Percentiles rank a stretch among this genome's conserved stretches.
Evolutionary conservation across 2,113 vertebrate genomes (phyloP).

Genomic region (Neolamprologus caudopunctatus): DNA sequence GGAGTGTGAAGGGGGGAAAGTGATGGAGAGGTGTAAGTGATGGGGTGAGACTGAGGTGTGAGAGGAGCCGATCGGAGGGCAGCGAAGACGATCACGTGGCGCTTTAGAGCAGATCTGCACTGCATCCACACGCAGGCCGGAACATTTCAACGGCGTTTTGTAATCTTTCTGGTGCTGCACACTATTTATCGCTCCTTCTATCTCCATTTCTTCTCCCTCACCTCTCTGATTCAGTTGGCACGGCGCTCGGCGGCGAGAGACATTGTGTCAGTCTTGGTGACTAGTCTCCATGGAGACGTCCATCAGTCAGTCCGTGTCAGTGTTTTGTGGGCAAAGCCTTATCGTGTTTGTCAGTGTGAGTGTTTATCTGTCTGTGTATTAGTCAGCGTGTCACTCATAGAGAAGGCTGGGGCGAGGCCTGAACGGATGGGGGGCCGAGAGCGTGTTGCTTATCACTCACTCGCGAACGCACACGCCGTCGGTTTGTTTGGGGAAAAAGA

Average conservation of each 20-base stretch:
- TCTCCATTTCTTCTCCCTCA: background rate
- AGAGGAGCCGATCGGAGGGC: slow-evolving; percentile 14
- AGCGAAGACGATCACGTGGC: slow-evolving; percentile 2
- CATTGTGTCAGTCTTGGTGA: slow-evolving; percentile 61
- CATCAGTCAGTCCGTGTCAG: slow-evolving; percentile 63
- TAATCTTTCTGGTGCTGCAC: background rate
- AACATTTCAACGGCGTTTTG: background rate
- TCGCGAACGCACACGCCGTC: background rate
- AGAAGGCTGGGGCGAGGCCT: slow-evolving; percentile 10
- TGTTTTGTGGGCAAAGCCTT: slow-evolving; percentile 50
- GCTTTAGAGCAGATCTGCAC: background rate
- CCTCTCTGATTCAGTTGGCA: slow-evolving; percentile 24
- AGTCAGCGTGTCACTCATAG: slow-evolving; percentile 58
- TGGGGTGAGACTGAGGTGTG: slow-evolving; percentile 30
- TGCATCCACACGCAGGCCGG: background rate
- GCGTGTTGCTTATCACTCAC: slow-evolving; percentile 7
- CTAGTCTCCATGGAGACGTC: slow-evolving; percentile 69
- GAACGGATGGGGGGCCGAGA: background rate
- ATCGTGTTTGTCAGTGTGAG: slow-evolving; percentile 65
- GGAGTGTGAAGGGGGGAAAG: background rate
- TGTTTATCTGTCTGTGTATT: slow-evolving; percentile 60
- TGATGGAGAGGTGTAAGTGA: slow-evolving; percentile 30
- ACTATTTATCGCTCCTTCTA: background rate
- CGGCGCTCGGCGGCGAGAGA: slow-evolving; percentile 30
- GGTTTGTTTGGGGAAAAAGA: background rate